Base-by-base conservation (phyloP, 2,113 vertebrate species). In the Hippocampus zosterae region DNA sequence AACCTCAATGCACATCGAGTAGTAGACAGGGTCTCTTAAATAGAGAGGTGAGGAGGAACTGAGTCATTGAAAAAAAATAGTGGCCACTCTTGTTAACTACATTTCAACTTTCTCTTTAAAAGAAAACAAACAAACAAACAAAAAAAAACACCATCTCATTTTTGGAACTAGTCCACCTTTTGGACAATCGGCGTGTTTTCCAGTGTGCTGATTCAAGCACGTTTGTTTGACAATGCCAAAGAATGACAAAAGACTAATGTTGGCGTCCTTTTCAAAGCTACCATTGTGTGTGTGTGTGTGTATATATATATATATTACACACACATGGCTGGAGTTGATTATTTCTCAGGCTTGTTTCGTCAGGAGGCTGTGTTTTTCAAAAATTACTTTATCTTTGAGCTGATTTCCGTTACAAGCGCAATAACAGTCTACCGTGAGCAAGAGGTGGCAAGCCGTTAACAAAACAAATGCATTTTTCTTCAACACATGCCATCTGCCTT, bases 401-500 rank as follows among this genome's bases (percentile, higher is more conserved):
- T 15, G 19, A 64, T 72, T 52, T 71, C 46, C 50, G 10, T 25
- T 18, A 2, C 46, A 40, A 65, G 25, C 4, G 5, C 15, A 18
- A 53, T 21, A 6, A 33, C 62, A 2, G 18, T 62, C 15, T 40
- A 41, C 3, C 5, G 27, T 41, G 1, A 52, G 23, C 37, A 11
- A 70, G 41, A 65, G 18, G 56, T 46, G 2, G 21, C 61, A 66
- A 23, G 3, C n/a, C 16, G 40, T 27, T 33, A 59, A 69, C 53
- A 69, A 18, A 2, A 48, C 2, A 16, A 52, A 66, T 12, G 3
- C 48, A 52, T 9, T 74, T 59, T 40, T n/a, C 65, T 66, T 59
- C 63, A 69, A 74, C 37, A 68, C 46, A 73, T 8, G 53, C n/a
- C 55, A 15, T 6, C 3, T 66, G 68, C n/a, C 50, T 67, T n/a